These are phyloP conservation scores for Halichoerus grypus DNA, from an alignment of 2,113 vertebrate species.

Conservation along the genomic window DNA sequence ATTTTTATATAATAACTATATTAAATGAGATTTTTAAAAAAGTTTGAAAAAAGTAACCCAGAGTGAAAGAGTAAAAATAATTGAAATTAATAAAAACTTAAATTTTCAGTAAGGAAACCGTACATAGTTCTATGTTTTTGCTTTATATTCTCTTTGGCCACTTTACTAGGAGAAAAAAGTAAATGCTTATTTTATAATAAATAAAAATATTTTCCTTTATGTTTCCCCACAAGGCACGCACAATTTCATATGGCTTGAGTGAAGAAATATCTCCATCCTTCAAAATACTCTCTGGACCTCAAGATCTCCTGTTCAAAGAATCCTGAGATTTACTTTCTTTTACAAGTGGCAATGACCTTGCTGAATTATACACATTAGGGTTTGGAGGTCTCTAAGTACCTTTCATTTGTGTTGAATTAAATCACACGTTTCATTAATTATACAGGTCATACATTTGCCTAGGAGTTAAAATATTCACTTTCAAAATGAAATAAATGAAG, in stretches of 20 bases:
- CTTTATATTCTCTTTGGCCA: not conserved
- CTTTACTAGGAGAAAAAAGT: not conserved
- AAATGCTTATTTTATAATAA: not conserved
- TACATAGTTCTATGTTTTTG: not conserved
- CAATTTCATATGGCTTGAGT: not conserved
- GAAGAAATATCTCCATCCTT: not conserved
- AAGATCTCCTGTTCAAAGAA: conserved; percentile 13
- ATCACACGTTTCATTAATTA: conserved; percentile 78
- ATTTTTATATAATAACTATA: not conserved
- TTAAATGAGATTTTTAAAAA: conserved; percentile 47
- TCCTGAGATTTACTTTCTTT: not conserved
- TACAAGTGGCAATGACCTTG: conserved; percentile 7
- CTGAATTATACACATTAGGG: not conserved
- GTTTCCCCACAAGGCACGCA: not conserved
- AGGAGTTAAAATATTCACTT: conserved; percentile 79
- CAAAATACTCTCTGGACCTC: not conserved
- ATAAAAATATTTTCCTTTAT: not conserved
- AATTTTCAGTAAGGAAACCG: not conserved
- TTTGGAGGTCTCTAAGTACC: not conserved
- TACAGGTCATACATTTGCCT: conserved; percentile 74
- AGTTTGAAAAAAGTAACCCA: not conserved
- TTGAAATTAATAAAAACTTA: not conserved
- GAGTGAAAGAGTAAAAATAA: not conserved
- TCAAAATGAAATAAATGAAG: conserved; percentile 73
- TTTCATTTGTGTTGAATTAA: conserved; percentile 77